A percentile compares a stretch with the other conserved stretches of the same genome.
These are phyloP conservation scores for Scaptomyza tumidula DNA, from an alignment of 2,888 invertebrate genomes.

Conservation along the genomic window DNA sequence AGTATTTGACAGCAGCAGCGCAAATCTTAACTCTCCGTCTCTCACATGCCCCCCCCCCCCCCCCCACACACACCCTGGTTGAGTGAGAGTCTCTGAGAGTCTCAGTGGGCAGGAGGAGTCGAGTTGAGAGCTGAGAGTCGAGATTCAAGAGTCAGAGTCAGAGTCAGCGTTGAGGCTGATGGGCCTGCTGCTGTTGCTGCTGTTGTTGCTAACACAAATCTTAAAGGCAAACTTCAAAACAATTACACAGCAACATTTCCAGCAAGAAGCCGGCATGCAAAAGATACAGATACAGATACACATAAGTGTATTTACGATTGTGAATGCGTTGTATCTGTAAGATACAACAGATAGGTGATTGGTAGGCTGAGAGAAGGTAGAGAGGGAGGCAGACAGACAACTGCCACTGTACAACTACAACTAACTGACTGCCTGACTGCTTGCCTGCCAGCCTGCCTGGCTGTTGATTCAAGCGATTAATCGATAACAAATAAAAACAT, in stretches of 20 bases:
- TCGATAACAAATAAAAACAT: constrained; percentile 80
- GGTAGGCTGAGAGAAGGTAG: background rate
- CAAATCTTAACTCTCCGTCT: constrained; percentile 36
- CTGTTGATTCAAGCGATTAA: constrained; percentile 78
- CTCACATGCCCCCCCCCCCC: constrained; percentile 10
- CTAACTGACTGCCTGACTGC: constrained; percentile 23
- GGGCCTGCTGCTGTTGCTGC: constrained; percentile 64
- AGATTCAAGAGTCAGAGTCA: constrained; percentile 7
- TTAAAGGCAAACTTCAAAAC: constrained; percentile 75
- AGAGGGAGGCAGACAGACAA: constrained; percentile 30
- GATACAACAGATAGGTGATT: constrained; percentile 22
- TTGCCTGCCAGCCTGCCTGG: constrained; percentile 17
- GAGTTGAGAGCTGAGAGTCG: constrained; percentile 9
- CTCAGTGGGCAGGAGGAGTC: constrained; percentile 2
- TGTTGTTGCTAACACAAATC: constrained; percentile 71
- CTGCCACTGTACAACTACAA: constrained; percentile 50
- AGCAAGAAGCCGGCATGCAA: constrained; percentile 50
- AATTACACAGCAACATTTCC: constrained; percentile 79
- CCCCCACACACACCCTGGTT: background rate
- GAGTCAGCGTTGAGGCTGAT: constrained; percentile 40
- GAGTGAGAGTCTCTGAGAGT: constrained; percentile 5
- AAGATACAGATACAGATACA: constrained; percentile 41
- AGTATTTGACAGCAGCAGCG: constrained; percentile 68
- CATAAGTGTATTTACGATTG: constrained; percentile 25
- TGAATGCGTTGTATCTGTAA: constrained; percentile 38